phyloP scores from a whole-genome alignment of 2,797 vertebrate genomes.

The Notolabrus celidotus region DNA sequence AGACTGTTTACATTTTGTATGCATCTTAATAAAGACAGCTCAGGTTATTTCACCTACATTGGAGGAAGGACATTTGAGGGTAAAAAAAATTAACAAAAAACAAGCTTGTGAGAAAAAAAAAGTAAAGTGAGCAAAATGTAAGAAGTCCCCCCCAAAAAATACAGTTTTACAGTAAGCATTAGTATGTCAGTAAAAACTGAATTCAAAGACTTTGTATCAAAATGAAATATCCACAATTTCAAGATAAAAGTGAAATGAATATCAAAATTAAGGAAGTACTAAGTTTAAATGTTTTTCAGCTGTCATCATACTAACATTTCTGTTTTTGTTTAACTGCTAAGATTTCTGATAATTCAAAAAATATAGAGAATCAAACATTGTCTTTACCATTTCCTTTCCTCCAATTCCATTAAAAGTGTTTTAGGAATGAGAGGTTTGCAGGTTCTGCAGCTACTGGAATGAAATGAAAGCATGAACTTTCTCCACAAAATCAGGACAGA shows the following conservation, averaged over 20 bases:
- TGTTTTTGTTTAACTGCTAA: conserved; percentile 7
- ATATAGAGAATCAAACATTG: background rate
- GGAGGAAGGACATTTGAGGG: conserved; percentile 61
- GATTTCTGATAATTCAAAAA: conserved; percentile 21
- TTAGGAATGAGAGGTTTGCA: conserved; percentile 24
- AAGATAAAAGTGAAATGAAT: conserved; percentile 14
- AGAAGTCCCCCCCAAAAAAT: conserved; percentile 3
- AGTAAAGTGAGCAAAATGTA: conserved; percentile 16
- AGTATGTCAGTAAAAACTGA: conserved; percentile 21
- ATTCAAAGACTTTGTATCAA: conserved; percentile 20
- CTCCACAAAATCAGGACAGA: conserved; percentile 16
- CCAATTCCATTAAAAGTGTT: conserved; percentile 4
- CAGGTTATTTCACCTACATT: conserved; percentile 67
- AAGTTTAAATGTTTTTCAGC: conserved; percentile 17
- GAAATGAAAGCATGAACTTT: conserved; percentile 33
- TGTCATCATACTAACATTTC: conserved; percentile 12
- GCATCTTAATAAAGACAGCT: conserved; percentile 74
- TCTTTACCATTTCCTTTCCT: conserved; percentile 7
- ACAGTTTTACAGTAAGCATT: conserved; percentile 29
- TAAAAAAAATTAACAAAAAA: conserved; percentile 37
- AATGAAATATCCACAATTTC: conserved; percentile 21
- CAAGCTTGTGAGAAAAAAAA: conserved; percentile 43
- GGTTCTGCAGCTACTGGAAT: conserved; percentile 22
- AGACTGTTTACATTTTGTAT: conserved; percentile 79
- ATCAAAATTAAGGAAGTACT: conserved; percentile 18